A percentile compares a stretch with the other conserved stretches of the same genome.
Conservation (phyloP, 2,797 vertebrate genomes). For the Manis javanica region DNA sequence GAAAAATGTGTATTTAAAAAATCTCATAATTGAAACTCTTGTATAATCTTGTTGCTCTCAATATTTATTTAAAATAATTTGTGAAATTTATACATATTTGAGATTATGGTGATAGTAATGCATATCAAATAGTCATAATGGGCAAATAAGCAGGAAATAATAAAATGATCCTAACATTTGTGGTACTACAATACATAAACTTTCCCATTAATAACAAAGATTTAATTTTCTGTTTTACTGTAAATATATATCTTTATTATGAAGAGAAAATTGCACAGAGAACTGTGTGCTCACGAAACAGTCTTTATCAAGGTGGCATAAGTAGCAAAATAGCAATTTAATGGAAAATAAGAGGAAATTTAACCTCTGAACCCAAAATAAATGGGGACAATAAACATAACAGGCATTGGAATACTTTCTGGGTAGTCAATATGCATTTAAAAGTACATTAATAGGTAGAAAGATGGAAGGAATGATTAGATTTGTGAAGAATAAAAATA, state of each 20-base stretch:
- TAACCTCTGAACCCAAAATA: background rate
- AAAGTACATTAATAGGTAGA: background rate
- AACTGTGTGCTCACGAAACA: background rate
- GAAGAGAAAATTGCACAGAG: background rate
- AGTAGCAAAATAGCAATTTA: background rate
- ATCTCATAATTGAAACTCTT: background rate
- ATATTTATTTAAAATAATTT: background rate
- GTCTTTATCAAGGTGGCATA: background rate
- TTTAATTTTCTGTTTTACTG: background rate
- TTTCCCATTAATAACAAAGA: background rate
- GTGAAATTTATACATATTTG: background rate
- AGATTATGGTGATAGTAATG: background rate
- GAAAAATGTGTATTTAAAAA: background rate
- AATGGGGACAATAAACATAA: background rate
- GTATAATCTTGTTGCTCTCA: background rate
- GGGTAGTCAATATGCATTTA: background rate
- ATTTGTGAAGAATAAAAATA: background rate
- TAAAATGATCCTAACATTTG: background rate
- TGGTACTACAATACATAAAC: background rate
- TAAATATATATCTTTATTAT: background rate
- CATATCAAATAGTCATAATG: background rate
- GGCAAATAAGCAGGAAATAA: background rate
- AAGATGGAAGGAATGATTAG: background rate
- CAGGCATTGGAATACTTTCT: background rate
- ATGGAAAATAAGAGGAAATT: background rate